Conservation (phyloP, 2,113 vertebrate genomes). For the Ciconia maguari region DNA sequence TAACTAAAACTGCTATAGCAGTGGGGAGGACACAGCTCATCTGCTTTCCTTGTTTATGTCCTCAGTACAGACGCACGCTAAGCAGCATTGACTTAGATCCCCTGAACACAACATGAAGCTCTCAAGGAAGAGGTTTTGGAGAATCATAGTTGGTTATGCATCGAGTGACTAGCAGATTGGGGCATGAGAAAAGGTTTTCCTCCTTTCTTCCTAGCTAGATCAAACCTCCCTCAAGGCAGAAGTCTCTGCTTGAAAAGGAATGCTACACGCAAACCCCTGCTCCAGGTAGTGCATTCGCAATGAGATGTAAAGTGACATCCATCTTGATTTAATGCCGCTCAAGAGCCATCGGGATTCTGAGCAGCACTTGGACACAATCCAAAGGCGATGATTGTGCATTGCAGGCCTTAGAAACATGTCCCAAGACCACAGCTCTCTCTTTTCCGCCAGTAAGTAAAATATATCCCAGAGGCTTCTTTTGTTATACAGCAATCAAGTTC, state of each 20-base stretch:
- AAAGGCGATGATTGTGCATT: slow-evolving; percentile 10
- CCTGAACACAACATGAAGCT: accelerated
- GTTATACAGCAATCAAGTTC: background rate
- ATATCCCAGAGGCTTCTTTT: slow-evolving; percentile 1
- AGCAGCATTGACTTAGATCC: background rate
- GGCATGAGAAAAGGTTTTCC: background rate
- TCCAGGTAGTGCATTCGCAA: background rate
- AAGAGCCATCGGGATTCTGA: background rate
- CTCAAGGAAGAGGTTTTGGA: background rate
- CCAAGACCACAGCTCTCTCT: background rate
- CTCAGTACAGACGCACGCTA: background rate
- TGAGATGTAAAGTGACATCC: slow-evolving; percentile 21
- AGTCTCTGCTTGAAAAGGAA: background rate
- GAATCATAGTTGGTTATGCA: background rate
- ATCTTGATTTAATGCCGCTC: background rate
- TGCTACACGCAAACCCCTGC: background rate
- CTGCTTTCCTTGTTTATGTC: background rate
- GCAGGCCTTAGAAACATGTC: background rate
- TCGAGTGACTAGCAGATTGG: background rate
- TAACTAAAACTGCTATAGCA: background rate
- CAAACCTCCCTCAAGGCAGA: background rate
- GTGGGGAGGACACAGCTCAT: background rate
- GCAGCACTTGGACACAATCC: slow-evolving; percentile 43
- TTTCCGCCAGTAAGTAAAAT: background rate
- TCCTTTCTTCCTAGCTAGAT: background rate